Evolutionary conservation across 1,140 invertebrate genomes (phyloP), one percentile per base, ranked within the genome.

Genomic region (Sipha flava): DNA sequence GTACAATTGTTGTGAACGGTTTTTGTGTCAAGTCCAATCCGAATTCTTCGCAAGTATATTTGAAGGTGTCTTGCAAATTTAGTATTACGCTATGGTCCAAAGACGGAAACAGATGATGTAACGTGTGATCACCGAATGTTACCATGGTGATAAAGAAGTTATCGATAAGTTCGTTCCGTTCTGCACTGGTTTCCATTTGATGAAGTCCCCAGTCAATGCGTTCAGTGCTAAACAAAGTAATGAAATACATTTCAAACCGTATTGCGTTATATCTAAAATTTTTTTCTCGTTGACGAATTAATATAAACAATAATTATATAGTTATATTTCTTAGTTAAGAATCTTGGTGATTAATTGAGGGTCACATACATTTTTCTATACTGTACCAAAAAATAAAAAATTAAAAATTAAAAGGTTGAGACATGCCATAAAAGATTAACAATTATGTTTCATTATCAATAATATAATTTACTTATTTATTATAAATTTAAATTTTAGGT

Each of bases 91-190:
- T 84, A 82, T 94, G 93, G 83, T 95, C 93, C 18, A 95, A 83
- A 0, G 92, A 93, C 0, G 94, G 94, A 81, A 95, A 90, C 1
- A 95, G 85, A 86, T 95, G 94, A 84, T 95, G 94, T 1, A 95
- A 85, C 1, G 87, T 86, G 84, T 95, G 94, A 47, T 92, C 90
- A 10, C 93, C 94, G 81, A 93, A 95, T 81, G 89, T 88, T 0
- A 90, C 91, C 34, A 94, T 82, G 0, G 89, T 88, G 43, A 92
- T 85, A 82, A 93, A 91, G 31, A 90, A 85, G n/a, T 87, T 90
- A 1, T 89, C 87, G 31, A 90, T 91, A n/a, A 94, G 87, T 57
- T 93, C 90, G 4, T 87, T 85, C 77, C 92, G 88, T 82, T 93
- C 93, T 81, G 91, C 88, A 0, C 92, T 89, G 0, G 93, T 89